These are phyloP conservation scores for Adelosebastes latens DNA, from an alignment of 2,797 vertebrate genomes.

Conservation along the genomic window DNA sequence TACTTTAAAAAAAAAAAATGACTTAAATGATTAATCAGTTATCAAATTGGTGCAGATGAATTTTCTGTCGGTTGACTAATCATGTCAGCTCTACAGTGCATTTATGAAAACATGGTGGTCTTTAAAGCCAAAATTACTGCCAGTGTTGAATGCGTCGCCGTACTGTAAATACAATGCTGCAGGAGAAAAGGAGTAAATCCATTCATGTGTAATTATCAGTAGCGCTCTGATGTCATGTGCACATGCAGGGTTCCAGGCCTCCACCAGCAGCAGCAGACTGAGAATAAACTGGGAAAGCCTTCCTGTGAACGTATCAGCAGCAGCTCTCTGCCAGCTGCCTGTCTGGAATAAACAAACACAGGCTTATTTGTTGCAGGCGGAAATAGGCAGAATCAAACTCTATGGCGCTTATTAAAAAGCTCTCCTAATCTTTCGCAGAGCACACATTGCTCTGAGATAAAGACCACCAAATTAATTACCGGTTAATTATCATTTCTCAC, in stretches of 20 bases:
- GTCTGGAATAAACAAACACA: constrained; percentile 72
- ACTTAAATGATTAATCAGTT: neutral
- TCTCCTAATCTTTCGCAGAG: constrained; percentile 75
- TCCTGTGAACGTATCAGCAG: constrained; percentile 50
- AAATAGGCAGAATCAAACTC: constrained; percentile 76
- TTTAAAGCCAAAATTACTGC: neutral
- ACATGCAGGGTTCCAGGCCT: constrained; percentile 29
- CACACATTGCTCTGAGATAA: constrained; percentile 80
- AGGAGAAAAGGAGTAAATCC: neutral
- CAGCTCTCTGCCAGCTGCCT: constrained; percentile 67
- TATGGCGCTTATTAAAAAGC: constrained; percentile 75
- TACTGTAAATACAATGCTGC: neutral
- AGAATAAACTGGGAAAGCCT: constrained; percentile 47
- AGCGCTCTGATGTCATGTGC: constrained; percentile 44
- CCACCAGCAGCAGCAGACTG: constrained; percentile 20
- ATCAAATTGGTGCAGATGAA: neutral
- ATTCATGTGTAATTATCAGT: constrained; percentile 48
- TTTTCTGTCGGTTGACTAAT: neutral
- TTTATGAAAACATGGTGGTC: neutral
- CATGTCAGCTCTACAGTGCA: neutral
- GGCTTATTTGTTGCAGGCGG: constrained; percentile 74
- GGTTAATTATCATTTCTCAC: constrained; percentile 82
- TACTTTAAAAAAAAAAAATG: neutral
- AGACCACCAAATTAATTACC: constrained; percentile 82
- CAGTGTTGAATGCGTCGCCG: neutral